Percentiles rank a stretch among this genome's conserved stretches.
phyloP scores from a whole-genome alignment of 2,888 invertebrate genomes.

The Ectobius pallidus region DNA sequence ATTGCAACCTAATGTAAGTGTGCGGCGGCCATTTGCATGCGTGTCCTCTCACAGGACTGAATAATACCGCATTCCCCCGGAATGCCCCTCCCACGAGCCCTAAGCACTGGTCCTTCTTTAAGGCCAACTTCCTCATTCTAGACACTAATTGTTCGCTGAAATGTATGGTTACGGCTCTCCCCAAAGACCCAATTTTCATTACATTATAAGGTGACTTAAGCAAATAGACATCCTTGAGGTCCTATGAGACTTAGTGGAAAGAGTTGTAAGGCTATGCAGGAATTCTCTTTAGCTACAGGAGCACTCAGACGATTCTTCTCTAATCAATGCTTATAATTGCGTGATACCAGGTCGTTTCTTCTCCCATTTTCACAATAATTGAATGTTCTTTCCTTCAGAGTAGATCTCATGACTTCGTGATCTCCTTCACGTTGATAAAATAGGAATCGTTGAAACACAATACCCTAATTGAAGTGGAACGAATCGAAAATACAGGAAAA shows the following conservation, averaged over 20 bases:
- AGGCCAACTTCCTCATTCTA: slow-evolving; percentile 19
- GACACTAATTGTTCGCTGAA: slow-evolving; percentile 30
- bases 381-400: too few species aligned
- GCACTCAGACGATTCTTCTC: too few species aligned
- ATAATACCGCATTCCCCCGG: neutral
- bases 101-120: neutral
- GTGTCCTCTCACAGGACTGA: neutral
- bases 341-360: neutral
- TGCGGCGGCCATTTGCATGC: slow-evolving; percentile 32
- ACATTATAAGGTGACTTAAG: slow-evolving; percentile 26
- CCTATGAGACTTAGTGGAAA: neutral
- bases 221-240: slow-evolving; percentile 26
- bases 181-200: slow-evolving; percentile 29
- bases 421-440: too few species aligned
- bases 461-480: too few species aligned
- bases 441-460: too few species aligned
- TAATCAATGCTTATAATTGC: too few species aligned
- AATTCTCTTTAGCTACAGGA: neutral
- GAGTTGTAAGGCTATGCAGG: neutral
- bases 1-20: too few species aligned
- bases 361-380: too few species aligned
- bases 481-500: too few species aligned
- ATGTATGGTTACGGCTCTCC: slow-evolving; percentile 4
- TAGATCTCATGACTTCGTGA: too few species aligned
- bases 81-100: neutral